Evolutionary conservation across 2,888 invertebrate species (phyloP), one percentile per base, ranked within the genome.

Genomic region (Netelia virgata): DNA sequence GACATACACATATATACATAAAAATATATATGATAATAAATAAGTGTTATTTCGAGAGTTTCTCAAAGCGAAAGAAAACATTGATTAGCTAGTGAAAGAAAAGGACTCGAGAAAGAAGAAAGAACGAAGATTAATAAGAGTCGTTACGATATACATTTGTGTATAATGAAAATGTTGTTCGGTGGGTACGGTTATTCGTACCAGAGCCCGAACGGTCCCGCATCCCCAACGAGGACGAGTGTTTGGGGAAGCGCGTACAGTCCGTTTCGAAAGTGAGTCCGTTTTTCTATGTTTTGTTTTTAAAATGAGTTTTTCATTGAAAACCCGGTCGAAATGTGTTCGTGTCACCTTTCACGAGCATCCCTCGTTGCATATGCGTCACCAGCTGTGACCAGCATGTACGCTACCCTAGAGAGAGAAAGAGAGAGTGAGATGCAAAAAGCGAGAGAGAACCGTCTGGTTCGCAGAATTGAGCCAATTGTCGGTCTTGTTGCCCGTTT

Each of bases 231-330:
- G 41, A 91, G 91, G 78, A 85, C 85, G 74, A 91, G 89, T 61
- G 88, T 90, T 53, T 92, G 92, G 92, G 90, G 92, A 75, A 91
- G 89, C 85, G 87, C 91, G 66, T 91, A 88, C 82, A 93, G 91
- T 81, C 92, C 93, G 16, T 93, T 93, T 82, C 88, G 90, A 89
- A 93, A 90, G 93, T 93, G 87, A 93, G 93, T 92, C 16, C 5
- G 5, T 3, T 28, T 3, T 28, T 28, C 0, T 28, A 0, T 28
- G 28, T 28, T 28, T 28, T 28, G 3, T 5, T 28, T 28, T 23
- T 23, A 5, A 28, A 28, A 28, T 28, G 28, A 28, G 6, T 28
- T 28, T 28, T 28, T 28, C 28, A 28, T 28, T 28, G 28, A 28
- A 28, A 28, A 5, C 3, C 2, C 5, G 5, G 28, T 28, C 5